Conservation (phyloP, 2,888 invertebrate species). For the Creontiades dilutus region DNA sequence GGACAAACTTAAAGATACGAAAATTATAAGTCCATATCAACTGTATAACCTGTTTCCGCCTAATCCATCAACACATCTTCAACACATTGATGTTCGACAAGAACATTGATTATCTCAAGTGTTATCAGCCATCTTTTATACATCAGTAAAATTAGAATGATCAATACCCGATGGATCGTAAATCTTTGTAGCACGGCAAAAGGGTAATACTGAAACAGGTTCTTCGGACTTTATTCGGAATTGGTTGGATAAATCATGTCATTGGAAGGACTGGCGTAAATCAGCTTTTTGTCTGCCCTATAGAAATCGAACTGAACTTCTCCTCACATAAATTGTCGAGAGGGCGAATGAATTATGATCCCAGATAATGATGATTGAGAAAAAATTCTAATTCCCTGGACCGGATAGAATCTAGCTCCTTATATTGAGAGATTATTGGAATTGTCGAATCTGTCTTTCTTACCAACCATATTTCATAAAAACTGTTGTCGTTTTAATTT, state of each 20-base stretch:
- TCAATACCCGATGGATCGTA: not conserved
- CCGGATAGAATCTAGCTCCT: not conserved
- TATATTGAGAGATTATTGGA: not conserved
- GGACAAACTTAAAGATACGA: too few species aligned
- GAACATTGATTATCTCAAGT: too few species aligned
- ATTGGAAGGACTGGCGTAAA: conserved; percentile 1
- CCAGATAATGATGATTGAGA: conserved; percentile 13
- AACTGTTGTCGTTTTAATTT: too few species aligned
- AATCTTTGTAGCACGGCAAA: not conserved
- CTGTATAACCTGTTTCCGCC: too few species aligned
- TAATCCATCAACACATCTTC: too few species aligned
- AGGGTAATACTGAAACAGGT: conserved; percentile 25
- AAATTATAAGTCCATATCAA: too few species aligned
- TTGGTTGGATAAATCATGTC: not conserved
- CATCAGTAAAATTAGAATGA: not conserved
- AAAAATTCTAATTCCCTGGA: not conserved
- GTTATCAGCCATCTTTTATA: too few species aligned
- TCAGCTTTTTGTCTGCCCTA: not conserved
- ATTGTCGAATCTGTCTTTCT: too few species aligned
- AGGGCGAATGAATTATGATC: not conserved
- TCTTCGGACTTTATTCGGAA: not conserved
- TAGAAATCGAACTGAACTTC: not conserved
- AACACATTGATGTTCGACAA: too few species aligned
- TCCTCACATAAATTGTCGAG: conserved; percentile 25
- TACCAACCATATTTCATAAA: too few species aligned